Evolutionary conservation across 2,888 invertebrate species (phyloP).

Genomic region (Branchellion lobata): DNA sequence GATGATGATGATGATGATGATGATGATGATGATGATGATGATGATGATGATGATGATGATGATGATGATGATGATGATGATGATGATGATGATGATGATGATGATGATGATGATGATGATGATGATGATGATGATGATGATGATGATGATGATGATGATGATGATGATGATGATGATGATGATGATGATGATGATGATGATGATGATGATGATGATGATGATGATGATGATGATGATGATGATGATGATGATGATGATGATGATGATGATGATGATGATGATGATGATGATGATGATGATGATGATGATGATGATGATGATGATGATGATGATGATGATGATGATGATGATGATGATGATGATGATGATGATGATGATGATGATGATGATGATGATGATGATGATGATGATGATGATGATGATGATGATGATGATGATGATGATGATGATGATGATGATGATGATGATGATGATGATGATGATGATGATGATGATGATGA

Average conservation of each 20-base stretch:
- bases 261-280: conserved; percentile 8
- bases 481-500: neutral
- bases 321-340: neutral
- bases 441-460: neutral
- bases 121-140: neutral
- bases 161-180: neutral
- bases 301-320: neutral
- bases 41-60: neutral
- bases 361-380: neutral
- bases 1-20: neutral
- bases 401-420: neutral
- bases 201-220: neutral
- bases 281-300: neutral
- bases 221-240: neutral
- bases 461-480: neutral
- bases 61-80: neutral
- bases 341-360: neutral
- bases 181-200: neutral
- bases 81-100: neutral
- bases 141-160: neutral
- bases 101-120: neutral
- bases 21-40: neutral
- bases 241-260: neutral
- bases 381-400: neutral
- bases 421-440: neutral